These are phyloP conservation scores for Heliangelus exortis DNA, from an alignment of 2,797 vertebrate genomes.

Conservation along the genomic window DNA sequence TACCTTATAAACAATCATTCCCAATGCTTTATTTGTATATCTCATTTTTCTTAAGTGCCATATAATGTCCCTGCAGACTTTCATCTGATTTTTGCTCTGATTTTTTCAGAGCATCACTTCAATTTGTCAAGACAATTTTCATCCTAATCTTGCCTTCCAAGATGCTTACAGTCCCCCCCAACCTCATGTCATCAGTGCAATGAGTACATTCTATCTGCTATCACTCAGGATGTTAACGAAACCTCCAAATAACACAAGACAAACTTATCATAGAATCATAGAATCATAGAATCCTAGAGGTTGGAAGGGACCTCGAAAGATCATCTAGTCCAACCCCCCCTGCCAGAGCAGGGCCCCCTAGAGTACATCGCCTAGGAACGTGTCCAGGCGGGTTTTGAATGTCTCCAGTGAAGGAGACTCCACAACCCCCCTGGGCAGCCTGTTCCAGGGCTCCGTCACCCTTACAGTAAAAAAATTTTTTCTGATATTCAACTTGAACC, in stretches of 20 bases:
- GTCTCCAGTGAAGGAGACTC: no score
- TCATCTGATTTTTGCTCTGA: neutral
- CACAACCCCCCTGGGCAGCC: no score
- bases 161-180: neutral
- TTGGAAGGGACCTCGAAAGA: no score
- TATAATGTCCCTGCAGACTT: neutral
- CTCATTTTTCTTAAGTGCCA: neutral
- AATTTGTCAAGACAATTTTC: neutral
- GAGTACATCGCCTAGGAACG: no score
- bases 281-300: no score
- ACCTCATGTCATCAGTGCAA: neutral
- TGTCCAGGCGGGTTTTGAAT: no score
- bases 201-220: neutral
- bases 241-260: neutral
- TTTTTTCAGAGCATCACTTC: neutral
- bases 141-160: neutral
- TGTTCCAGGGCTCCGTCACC: no score
- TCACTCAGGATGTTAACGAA: neutral
- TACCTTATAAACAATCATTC: neutral
- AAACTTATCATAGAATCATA: no score
- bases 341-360: no score
- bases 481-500: no score
- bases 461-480: no score
- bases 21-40: neutral
- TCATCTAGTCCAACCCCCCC: no score